phyloP scores from a whole-genome alignment of 2,113 vertebrate genomes.

The Percina caprodes region DNA sequence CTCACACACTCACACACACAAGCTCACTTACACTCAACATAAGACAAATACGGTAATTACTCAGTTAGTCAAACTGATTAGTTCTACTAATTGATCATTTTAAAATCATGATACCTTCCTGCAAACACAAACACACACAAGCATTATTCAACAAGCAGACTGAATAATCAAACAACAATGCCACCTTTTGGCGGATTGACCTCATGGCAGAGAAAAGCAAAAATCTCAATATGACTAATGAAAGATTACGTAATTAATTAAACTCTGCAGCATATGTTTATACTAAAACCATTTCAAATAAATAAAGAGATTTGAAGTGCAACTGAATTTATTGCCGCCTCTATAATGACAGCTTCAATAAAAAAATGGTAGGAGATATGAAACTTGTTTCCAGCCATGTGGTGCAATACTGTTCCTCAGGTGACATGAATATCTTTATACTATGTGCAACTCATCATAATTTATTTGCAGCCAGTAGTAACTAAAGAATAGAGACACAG shows the following conservation, averaged over 20 bases:
- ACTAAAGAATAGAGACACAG: slow-evolving; percentile 3
- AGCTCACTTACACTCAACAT: neutral
- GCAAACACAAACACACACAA: slow-evolving; percentile 31
- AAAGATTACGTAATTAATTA: neutral
- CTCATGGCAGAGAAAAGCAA: slow-evolving; percentile 28
- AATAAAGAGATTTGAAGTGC: neutral
- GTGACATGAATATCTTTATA: slow-evolving; percentile 18
- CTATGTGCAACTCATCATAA: slow-evolving; percentile 11
- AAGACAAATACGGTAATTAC: neutral
- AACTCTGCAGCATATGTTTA: slow-evolving; percentile 2
- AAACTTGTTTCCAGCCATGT: slow-evolving; percentile 7
- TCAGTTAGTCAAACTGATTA: slow-evolving; percentile 17
- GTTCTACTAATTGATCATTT: neutral
- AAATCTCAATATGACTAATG: neutral
- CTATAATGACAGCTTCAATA: neutral
- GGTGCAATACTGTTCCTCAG: neutral
- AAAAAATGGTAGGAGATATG: neutral
- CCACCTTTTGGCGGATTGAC: slow-evolving; percentile 51
- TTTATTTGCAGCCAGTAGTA: slow-evolving; percentile 2
- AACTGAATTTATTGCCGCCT: neutral
- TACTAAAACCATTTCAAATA: neutral
- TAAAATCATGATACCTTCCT: neutral
- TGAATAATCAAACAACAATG: slow-evolving; percentile 28
- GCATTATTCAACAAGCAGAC: slow-evolving; percentile 24
- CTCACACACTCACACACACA: neutral